These are phyloP conservation scores for Bucco capensis DNA, from an alignment of 2,113 vertebrate species.

Conservation along the genomic window DNA sequence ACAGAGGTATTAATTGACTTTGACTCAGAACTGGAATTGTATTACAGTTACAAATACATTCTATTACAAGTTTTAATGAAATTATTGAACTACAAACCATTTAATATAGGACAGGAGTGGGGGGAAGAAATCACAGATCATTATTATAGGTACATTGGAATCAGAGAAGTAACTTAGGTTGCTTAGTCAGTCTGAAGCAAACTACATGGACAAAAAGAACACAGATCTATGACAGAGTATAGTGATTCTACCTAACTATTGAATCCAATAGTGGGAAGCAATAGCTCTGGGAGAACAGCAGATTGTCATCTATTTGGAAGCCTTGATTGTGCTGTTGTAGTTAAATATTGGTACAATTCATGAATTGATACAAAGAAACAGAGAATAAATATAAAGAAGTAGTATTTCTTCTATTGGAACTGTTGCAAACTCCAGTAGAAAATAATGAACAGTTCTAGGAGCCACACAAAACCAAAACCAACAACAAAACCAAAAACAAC, in stretches of 20 bases:
- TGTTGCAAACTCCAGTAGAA: not conserved
- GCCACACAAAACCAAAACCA: fast-evolving
- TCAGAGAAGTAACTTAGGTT: not conserved
- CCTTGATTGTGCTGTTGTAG: not conserved
- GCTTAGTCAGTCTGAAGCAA: fast-evolving
- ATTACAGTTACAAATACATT: not conserved
- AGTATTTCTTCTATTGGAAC: not conserved
- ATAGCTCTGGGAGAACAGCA: not conserved
- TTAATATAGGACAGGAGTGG: not conserved
- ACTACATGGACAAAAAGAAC: not conserved
- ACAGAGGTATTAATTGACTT: not conserved
- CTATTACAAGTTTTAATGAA: not conserved
- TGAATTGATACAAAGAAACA: not conserved
- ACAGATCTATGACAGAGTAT: not conserved
- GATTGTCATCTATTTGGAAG: not conserved
- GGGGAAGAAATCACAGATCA: not conserved
- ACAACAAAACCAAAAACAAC: not conserved
- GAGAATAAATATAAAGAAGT: not conserved
- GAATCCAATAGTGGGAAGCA: not conserved
- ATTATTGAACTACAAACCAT: not conserved
- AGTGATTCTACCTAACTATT: not conserved
- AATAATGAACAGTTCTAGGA: not conserved
- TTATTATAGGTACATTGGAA: not conserved
- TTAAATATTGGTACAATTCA: not conserved
- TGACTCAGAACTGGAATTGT: not conserved